phyloP scores from a whole-genome alignment of 2,797 vertebrate species.

The Cottoperca gobio region DNA sequence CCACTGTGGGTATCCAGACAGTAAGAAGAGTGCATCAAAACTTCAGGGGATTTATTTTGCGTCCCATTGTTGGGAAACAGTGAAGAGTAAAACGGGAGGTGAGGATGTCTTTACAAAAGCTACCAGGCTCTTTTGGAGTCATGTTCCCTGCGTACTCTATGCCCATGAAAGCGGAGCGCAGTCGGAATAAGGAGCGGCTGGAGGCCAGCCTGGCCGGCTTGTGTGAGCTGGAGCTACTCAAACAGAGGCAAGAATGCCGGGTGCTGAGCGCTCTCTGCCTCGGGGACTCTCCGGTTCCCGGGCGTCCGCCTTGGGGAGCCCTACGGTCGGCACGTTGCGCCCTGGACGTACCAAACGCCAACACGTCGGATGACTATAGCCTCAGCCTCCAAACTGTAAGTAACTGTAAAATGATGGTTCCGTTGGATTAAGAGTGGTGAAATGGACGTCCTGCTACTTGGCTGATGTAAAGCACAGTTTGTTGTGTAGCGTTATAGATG shows the following conservation, averaged over 20 bases:
- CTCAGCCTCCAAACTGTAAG: slow-evolving; percentile 61
- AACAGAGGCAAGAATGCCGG: slow-evolving; percentile 87
- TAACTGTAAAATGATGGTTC: background rate
- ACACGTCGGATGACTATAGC: slow-evolving; percentile 24
- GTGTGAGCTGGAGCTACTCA: slow-evolving; percentile 89
- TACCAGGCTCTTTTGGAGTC: background rate
- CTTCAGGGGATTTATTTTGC: background rate
- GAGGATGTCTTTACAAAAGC: slow-evolving; percentile 32
- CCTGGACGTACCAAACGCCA: slow-evolving; percentile 31
- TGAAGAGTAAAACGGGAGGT: background rate
- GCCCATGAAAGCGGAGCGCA: slow-evolving; percentile 85
- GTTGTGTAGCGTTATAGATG: background rate
- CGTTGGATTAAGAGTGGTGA: rapidly evolving
- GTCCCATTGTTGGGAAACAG: background rate
- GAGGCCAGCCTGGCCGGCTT: slow-evolving; percentile 89
- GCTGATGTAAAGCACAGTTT: background rate
- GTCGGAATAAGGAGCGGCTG: slow-evolving; percentile 87
- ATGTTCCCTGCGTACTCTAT: slow-evolving; percentile 85
- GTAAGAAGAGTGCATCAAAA: background rate
- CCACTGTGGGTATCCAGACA: background rate
- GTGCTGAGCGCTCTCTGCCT: slow-evolving; percentile 86
- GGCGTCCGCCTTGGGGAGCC: slow-evolving; percentile 65
- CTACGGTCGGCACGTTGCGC: slow-evolving; percentile 52
- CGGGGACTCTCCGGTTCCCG: slow-evolving; percentile 64
- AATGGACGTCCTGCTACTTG: background rate